Percentiles rank a stretch among this genome's conserved stretches.
phyloP scores from a whole-genome alignment of 2,797 vertebrate species.

The Bryconaethiops microstoma region DNA sequence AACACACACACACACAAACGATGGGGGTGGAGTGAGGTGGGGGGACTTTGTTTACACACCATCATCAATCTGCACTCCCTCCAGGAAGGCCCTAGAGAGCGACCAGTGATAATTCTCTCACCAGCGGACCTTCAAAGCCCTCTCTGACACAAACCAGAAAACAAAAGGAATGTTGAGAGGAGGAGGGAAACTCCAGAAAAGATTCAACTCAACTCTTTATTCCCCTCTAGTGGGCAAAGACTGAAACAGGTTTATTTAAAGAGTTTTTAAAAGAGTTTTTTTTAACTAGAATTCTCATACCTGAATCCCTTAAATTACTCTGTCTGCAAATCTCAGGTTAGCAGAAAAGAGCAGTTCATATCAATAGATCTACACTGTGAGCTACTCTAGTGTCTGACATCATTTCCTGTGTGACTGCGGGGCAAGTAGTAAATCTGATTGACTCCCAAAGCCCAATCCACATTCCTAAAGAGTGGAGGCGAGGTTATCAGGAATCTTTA shows the following conservation, averaged over 20 bases:
- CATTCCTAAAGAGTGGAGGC: constrained; percentile 49
- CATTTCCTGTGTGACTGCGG: constrained; percentile 40
- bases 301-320: neutral
- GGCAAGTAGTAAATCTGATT: constrained; percentile 46
- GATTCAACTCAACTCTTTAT: constrained; percentile 64
- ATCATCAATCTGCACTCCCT: constrained; percentile 75
- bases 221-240: constrained; percentile 79
- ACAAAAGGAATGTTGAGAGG: constrained; percentile 65
- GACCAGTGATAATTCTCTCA: constrained; percentile 76
- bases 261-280: neutral
- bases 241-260: neutral
- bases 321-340: neutral
- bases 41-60: constrained; percentile 67
- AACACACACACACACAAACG: constrained; percentile 15
- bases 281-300: neutral
- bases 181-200: constrained; percentile 28
- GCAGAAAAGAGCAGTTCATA: constrained; percentile 4
- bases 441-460: constrained; percentile 43
- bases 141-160: constrained; percentile 76
- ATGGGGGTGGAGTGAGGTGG: constrained; percentile 29
- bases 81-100: constrained; percentile 65
- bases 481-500: constrained; percentile 50
- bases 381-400: constrained; percentile 34
- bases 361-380: neutral
- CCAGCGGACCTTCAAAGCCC: constrained; percentile 65